Conservation (phyloP, 2,797 vertebrate genomes). For the Gephyroberyx darwinii region DNA sequence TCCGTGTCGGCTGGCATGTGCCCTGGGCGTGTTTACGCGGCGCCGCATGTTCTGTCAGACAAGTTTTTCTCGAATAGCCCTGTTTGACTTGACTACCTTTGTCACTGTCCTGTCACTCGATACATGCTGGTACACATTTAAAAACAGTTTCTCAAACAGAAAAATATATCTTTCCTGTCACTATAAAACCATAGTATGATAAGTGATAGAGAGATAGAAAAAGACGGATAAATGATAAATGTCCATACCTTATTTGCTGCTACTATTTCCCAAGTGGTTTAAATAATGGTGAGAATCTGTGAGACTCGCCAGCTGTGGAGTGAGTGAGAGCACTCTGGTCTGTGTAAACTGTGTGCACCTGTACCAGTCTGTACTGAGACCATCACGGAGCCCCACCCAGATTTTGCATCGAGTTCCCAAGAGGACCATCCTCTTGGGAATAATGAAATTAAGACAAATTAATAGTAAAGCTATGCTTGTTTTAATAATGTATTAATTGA, state of each 20-base stretch:
- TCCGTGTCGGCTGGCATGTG: not conserved
- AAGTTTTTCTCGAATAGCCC: constrained; percentile 68
- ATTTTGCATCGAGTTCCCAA: constrained; percentile 45
- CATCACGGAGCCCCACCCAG: constrained; percentile 61
- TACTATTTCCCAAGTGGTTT: constrained; percentile 14
- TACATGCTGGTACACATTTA: not conserved
- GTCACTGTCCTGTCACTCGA: not conserved
- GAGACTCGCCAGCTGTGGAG: constrained; percentile 11
- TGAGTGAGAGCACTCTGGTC: constrained; percentile 9
- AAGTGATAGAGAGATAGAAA: no score
- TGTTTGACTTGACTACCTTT: not conserved
- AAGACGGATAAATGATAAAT: not conserved
- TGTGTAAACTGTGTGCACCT: constrained; percentile 66
- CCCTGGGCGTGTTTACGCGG: constrained; percentile 1
- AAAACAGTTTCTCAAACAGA: not conserved
- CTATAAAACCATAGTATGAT: not conserved
- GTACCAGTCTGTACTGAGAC: constrained; percentile 25
- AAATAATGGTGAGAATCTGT: not conserved
- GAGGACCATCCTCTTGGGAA: constrained; percentile 25
- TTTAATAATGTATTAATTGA: not conserved
- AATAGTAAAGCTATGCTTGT: not conserved
- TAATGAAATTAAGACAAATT: not conserved
- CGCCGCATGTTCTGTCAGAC: constrained; percentile 35
- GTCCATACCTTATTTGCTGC: constrained; percentile 56
- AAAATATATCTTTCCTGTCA: not conserved